Base-by-base conservation (phyloP, 2,113 vertebrate genomes). In the Nettapus auritus region DNA sequence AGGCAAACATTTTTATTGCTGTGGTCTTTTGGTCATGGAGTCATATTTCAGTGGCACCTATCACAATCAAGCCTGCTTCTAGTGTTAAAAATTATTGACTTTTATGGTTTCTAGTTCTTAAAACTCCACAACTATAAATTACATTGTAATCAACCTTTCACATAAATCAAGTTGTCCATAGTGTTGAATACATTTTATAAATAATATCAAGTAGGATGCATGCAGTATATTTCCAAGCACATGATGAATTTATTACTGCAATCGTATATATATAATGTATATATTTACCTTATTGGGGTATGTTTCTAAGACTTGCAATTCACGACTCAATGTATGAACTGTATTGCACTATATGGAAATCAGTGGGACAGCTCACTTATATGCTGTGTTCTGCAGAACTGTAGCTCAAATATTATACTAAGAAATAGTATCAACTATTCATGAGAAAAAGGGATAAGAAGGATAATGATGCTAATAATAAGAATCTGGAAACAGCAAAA, bases 71-170 rank as follows among this genome's bases (percentile, higher is more conserved):
- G 36, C 46, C 63, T 80, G 62, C 68, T 83, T 86, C 83, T 86
- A 53, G 82, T 69, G 70, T 73, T 93, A n/a, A 75, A 84, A 88
- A 78, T 86, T 93, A 92, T 85, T 77, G 81, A 82, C 69, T 79
- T 18, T 73, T 94, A 40, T 63, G 21, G 8, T 82, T 92, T 87
- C 71, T 70, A 85, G 53, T 91, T 91, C 78, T 95, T 74, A 73
- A 93, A 91, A 89, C 40, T 94, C 50, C 59, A 80, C 87, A 87
- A 69, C 84, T 87, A 76, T 95, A 95, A 91, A 96, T 94, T 91
- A 89, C 67, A 50, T 81, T 80, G 84, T 89, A 96, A 94, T 95
- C 78, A 92, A 85, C 82, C 84, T 89, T 91, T 93, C 93, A 92
- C 36, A 50, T 94, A 92, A 94, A 95, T 94, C 93, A 94, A 82